These are phyloP conservation scores for Dipodomys merriami DNA, from an alignment of 2,113 vertebrate species.

Conservation along the genomic window DNA sequence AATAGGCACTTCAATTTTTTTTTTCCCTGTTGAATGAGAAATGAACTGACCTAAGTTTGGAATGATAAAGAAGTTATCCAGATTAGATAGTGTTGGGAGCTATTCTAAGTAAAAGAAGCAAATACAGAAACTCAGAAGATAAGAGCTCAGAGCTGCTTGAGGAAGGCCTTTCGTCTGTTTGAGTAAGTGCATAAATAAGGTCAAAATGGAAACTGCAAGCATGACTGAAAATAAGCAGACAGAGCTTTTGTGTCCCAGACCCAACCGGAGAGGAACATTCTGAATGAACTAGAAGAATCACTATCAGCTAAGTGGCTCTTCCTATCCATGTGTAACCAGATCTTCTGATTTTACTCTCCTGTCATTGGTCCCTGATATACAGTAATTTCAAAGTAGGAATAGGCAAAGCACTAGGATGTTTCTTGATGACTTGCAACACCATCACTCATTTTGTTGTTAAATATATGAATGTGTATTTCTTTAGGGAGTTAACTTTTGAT, in stretches of 20 bases:
- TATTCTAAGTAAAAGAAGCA: background rate
- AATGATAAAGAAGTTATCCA: constrained; percentile 21
- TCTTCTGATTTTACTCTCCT: background rate
- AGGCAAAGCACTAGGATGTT: background rate
- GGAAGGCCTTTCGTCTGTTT: background rate
- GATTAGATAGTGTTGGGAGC: background rate
- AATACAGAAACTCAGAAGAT: background rate
- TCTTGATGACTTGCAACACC: background rate
- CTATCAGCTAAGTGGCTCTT: background rate
- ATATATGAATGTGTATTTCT: background rate
- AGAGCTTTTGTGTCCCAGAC: background rate
- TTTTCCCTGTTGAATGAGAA: background rate
- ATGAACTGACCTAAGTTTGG: background rate
- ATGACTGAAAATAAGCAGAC: background rate
- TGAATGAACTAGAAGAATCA: background rate
- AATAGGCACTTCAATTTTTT: background rate
- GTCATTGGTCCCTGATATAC: background rate
- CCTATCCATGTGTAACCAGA: background rate
- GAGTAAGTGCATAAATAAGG: background rate
- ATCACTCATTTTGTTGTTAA: background rate
- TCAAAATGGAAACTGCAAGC: background rate
- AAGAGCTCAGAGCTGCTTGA: background rate
- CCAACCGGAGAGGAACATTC: background rate
- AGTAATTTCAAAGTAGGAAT: background rate
- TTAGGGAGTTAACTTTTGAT: background rate